Evolutionary conservation across 2,797 vertebrate genomes (phyloP).

Genomic region (Eospalax fontanierii): DNA sequence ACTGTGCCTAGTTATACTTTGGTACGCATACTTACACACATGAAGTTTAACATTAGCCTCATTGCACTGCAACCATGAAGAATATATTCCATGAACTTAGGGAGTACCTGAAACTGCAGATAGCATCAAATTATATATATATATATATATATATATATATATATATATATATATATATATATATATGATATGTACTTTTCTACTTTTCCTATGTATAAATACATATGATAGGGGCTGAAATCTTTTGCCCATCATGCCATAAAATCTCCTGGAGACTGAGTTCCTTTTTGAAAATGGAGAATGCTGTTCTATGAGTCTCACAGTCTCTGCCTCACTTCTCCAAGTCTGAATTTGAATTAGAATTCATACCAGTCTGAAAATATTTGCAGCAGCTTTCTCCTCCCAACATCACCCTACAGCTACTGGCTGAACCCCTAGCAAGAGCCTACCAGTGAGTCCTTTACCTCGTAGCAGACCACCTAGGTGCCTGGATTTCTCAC

Average conservation of each 20-base stretch:
- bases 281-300: not conserved
- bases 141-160: too few relatives aligned
- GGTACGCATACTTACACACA: not conserved
- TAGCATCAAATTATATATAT: not conserved
- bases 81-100: not conserved
- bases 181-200: too few relatives aligned
- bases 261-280: not conserved
- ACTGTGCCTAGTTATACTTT: not conserved
- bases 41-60: not conserved
- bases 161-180: too few relatives aligned
- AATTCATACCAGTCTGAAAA: not conserved
- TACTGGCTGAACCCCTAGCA: not conserved
- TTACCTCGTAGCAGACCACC: not conserved
- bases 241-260: not conserved
- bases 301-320: not conserved
- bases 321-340: not conserved
- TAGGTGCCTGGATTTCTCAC: not conserved
- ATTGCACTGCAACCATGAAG: not conserved
- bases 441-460: not conserved
- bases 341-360: not conserved
- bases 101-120: not conserved
- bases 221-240: not conserved
- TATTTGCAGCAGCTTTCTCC: fast-evolving
- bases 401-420: too few relatives aligned
- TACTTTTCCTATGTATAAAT: not conserved